Evolutionary conservation across 37 sponge, comb jelly and placozoan genomes (phyloP), one percentile per base, ranked within the genome.

Genomic region (Haliclona indistincta): DNA sequence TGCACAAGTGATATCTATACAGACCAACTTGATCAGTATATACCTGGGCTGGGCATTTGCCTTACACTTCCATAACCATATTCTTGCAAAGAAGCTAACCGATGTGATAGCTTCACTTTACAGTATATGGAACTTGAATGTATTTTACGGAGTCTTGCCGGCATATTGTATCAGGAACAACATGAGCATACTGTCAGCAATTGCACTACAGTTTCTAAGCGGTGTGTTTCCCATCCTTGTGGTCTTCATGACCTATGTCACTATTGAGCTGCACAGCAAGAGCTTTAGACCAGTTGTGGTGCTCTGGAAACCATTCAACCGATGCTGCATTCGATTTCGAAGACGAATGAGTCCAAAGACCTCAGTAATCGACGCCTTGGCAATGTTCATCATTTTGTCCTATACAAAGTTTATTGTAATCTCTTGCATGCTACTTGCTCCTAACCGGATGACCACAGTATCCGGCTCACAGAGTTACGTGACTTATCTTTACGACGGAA

Each of bases 71-170:
- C 26, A 58, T 20, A 58, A 58, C 7, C 13, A 20, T 25, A 20
- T 6, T 26, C 22, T 20, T 25, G 23, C 60, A n/a, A 20, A n/a
- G 25, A 6, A n/a, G 6, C 25, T 58, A n/a, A 26, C 60, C 6
- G 13, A 20, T 8, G 60, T 20, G n/a, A 26, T 58, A 25, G 60
- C 11, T 25, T 20, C 25, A 6, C 26, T 58, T 8, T 58, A 58
- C 28, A 26, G 60, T n/a, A 58, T 58, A 25, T 58, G 60, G 60
- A 58, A 26, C n/a, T 26, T 58, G 6, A 58, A 58, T 58, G n/a
- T 58, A 8, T 26, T 26, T 25, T 58, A 20, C 7, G 60, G 60
- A 58, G 28, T 20, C 11, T 58, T 58, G 26, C n/a, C 11, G 6
- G 6, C 13, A 6, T 6, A 25, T 8, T 58, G 60, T 58, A 6